Conservation (phyloP, 1,140 invertebrate genomes). For the Neodiprion lecontei region DNA sequence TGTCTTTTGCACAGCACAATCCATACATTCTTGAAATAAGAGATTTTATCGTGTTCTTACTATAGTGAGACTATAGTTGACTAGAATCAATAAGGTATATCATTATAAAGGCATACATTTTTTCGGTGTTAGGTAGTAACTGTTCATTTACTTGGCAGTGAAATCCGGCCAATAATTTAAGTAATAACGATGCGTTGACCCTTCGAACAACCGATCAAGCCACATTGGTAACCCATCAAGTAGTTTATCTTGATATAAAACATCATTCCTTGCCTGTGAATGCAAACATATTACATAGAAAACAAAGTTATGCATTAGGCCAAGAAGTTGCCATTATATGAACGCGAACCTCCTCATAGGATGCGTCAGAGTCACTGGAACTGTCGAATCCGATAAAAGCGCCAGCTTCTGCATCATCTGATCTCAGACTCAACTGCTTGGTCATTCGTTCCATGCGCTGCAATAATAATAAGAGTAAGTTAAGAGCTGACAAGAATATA, state of each 20-base stretch:
- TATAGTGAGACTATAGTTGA: not conserved
- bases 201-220: slow-evolving; percentile 96
- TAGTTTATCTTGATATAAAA: slow-evolving; percentile 75
- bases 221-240: slow-evolving; percentile 94
- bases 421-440: slow-evolving; percentile 63
- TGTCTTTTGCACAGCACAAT: slow-evolving; percentile 7
- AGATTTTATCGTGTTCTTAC: not conserved
- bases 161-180: slow-evolving; percentile 98
- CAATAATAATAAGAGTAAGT: slow-evolving; percentile 26
- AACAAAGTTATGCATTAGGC: slow-evolving; percentile 26
- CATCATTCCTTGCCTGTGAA: slow-evolving; percentile 44
- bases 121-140: not conserved
- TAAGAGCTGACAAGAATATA: not conserved
- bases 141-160: slow-evolving; percentile 67
- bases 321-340: slow-evolving; percentile 42
- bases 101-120: not conserved
- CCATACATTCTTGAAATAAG: not conserved
- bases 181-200: slow-evolving; percentile 91
- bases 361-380: slow-evolving; percentile 71
- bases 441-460: slow-evolving; percentile 73
- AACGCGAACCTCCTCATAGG: slow-evolving; percentile 67
- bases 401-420: slow-evolving; percentile 74
- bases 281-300: slow-evolving; percentile 11
- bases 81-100: slow-evolving; percentile 3
- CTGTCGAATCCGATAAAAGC: slow-evolving; percentile 82